Base-by-base conservation (phyloP, 1,140 invertebrate species). In the Eurosta solidaginis region DNA sequence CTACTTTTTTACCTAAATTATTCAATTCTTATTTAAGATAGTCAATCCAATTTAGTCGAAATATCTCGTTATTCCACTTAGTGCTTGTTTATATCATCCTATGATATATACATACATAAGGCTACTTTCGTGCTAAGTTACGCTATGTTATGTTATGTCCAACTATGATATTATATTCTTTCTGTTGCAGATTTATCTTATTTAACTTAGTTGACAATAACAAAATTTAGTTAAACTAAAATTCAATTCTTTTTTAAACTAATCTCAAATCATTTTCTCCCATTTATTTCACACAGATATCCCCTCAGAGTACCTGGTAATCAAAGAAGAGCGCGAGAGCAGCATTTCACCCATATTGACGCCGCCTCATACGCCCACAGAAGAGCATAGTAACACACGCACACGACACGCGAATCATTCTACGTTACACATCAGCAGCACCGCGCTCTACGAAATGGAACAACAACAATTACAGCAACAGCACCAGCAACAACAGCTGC, bases 321-420 rank as follows among this genome's bases (percentile, higher is more conserved):
- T 92, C 42, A 92, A 92, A 83, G 89, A 91, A 80, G 92, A 93
- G 84, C 90, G 91, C 44, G 89, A 91, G 75, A 91, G 91, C 76
- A 89, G 88, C 68, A 85, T 89, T 42, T 92, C 92, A 20, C 91
- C 92, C 9, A 88, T 92, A 80, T 87, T 93, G 75, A 94, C 93
- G 59, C 93, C 93, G 25, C 93, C 93, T 5, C 92, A 92, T 54
- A 93, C 93, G 75, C 93, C 93, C 45, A 93, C 93, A 14, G 92
- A 92, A 27, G 73, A 74, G 10, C 73, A 47, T 5, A 74, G 85
- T 74, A 82, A 78, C 88, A 76, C 83, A 85, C 42, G 82, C 86
- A 52, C 85, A 84, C 80, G 87, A 36, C 29, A 68, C 59, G 4
- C 12, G 14, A n/a, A n/a, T n/a, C n/a, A n/a, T n/a, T 87, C 75